Evolutionary conservation across 1,140 invertebrate genomes (phyloP).

Genomic region (Drosophila leontia): DNA sequence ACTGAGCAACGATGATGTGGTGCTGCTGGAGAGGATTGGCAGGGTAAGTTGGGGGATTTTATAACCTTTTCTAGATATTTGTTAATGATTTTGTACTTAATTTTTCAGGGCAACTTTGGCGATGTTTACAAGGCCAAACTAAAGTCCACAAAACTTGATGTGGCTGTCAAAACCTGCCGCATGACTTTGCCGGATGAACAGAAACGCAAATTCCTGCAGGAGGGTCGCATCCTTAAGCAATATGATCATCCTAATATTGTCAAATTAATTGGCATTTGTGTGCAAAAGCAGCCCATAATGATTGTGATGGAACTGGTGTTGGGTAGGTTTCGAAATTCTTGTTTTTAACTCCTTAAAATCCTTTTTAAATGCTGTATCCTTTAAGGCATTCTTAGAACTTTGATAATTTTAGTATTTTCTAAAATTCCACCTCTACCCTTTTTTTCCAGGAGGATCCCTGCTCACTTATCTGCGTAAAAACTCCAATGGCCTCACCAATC

Average conservation of each 20-base stretch:
- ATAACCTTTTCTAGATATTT: too few species aligned
- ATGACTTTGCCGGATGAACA: conserved; percentile 97
- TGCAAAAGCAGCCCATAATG: conserved; percentile 99
- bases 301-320: conserved; percentile 95
- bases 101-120: conserved; percentile 96
- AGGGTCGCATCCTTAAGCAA: conserved; percentile 97
- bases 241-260: conserved; percentile 99
- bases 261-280: conserved; percentile 98
- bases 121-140: conserved; percentile 97
- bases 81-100: background rate
- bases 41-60: conserved; percentile 87
- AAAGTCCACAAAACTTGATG: conserved; percentile 92
- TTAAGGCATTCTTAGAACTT: too few species aligned
- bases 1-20: conserved; percentile 97
- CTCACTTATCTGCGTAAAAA: conserved; percentile 94
- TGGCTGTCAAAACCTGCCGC: conserved; percentile 98
- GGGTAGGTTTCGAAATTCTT: conserved; percentile 19
- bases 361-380: too few species aligned
- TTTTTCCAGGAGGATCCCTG: conserved; percentile 94
- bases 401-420: too few species aligned
- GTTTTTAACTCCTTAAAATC: background rate
- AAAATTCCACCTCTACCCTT: too few species aligned
- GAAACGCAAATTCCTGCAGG: conserved; percentile 97
- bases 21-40: conserved; percentile 97
- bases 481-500: conserved; percentile 88